A percentile compares a stretch with the other conserved stretches of the same genome.
phyloP scores from a whole-genome alignment of 2,797 vertebrate genomes.

The Phoxinus dragarum region DNA sequence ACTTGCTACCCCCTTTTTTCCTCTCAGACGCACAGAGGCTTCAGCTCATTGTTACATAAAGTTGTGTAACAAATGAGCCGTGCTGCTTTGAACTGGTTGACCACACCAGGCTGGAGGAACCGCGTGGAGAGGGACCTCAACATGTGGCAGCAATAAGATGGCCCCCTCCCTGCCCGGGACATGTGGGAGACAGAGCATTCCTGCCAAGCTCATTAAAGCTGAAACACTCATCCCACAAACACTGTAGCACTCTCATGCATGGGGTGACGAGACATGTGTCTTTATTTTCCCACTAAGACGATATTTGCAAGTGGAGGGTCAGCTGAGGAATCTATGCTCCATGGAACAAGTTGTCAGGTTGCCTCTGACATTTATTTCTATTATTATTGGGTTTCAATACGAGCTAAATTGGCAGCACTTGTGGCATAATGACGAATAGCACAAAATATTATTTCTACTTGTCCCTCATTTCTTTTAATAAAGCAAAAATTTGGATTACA shows the following conservation, averaged over 20 bases:
- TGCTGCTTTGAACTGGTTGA: conserved; percentile 83
- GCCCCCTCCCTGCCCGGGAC: conserved; percentile 75
- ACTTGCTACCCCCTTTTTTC: conserved; percentile 24
- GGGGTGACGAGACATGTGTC: conserved; percentile 58
- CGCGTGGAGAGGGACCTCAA: conserved; percentile 71
- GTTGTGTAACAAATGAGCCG: conserved; percentile 84
- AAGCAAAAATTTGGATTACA: not conserved
- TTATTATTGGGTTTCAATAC: not conserved
- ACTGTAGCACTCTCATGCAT: conserved; percentile 63
- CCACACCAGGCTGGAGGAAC: conserved; percentile 82
- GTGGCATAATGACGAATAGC: not conserved
- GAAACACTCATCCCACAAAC: conserved; percentile 79
- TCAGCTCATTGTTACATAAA: conserved; percentile 78
- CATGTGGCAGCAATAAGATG: conserved; percentile 86
- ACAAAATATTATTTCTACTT: not conserved
- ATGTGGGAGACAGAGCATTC: conserved; percentile 85
- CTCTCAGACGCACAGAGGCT: conserved; percentile 69
- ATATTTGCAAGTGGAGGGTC: conserved; percentile 36
- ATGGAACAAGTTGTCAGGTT: conserved; percentile 32
- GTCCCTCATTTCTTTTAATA: not conserved
- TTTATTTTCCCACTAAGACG: conserved; percentile 42
- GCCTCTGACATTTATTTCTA: not conserved
- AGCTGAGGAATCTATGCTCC: conserved; percentile 40
- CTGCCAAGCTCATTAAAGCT: conserved; percentile 80
- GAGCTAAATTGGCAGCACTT: not conserved